These are phyloP conservation scores for Tenrec ecaudatus DNA, from an alignment of 2,113 vertebrate genomes.

Conservation along the genomic window DNA sequence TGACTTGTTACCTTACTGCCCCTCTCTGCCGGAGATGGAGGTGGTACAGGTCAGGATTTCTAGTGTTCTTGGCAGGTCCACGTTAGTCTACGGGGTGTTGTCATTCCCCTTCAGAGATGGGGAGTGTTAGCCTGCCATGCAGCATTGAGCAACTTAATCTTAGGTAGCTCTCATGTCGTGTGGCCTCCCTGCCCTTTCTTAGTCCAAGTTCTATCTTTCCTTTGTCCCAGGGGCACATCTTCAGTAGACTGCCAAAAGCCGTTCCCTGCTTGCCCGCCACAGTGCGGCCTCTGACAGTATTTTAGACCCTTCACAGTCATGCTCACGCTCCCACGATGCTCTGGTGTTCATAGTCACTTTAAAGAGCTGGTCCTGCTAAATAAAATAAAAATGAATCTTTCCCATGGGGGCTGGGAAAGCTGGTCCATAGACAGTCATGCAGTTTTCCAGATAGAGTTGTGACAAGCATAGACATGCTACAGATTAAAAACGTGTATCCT, in stretches of 20 bases:
- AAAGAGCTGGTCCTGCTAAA: background rate
- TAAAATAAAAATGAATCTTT: no score
- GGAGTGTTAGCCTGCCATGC: background rate
- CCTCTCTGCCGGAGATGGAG: background rate
- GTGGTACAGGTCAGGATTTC: slow-evolving; percentile 1
- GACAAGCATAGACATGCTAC: background rate
- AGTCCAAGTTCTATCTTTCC: background rate
- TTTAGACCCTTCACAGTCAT: slow-evolving; percentile 4
- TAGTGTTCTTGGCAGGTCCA: background rate
- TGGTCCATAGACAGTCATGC: background rate
- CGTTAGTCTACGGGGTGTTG: background rate
- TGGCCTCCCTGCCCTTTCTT: background rate
- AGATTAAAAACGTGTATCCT: slow-evolving; percentile 1
- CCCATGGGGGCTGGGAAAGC: no score
- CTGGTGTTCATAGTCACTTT: slow-evolving; percentile 25
- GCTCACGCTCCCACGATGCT: background rate
- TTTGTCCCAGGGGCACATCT: background rate
- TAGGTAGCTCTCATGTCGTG: slow-evolving; percentile 1
- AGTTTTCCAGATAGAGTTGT: background rate
- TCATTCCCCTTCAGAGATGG: background rate
- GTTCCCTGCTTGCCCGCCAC: background rate
- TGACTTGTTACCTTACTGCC: background rate
- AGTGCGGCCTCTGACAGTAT: background rate
- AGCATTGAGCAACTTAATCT: slow-evolving; percentile 39
- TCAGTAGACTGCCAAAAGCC: background rate